Percentiles rank a stretch among this genome's conserved stretches.
Evolutionary conservation across 2,888 invertebrate species (phyloP).

Genomic region (Tortrix viridana): DNA sequence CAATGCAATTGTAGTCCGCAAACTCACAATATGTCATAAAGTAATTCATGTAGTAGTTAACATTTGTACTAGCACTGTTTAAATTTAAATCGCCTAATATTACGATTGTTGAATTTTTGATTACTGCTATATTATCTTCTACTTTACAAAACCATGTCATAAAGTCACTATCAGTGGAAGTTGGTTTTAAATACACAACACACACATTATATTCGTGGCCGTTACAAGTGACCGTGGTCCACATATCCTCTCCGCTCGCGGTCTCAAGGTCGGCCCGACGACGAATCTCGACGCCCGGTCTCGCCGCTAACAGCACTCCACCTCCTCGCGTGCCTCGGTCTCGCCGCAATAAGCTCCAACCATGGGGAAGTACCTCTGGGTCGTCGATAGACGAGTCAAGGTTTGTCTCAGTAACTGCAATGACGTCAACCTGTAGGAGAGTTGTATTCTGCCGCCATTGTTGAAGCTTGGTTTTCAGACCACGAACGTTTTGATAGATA

Average conservation of each 20-base stretch:
- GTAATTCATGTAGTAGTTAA: conserved; percentile 29
- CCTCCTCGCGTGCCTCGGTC: conserved; percentile 33
- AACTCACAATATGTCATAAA: conserved; percentile 32
- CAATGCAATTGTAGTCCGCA: conserved; percentile 23
- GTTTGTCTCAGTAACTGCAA: conserved; percentile 34
- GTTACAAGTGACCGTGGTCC: conserved; percentile 29
- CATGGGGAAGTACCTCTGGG: conserved; percentile 18
- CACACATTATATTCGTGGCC: conserved; percentile 25
- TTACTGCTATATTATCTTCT: conserved; percentile 28
- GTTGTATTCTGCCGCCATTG: conserved; percentile 24
- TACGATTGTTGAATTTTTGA: too few relatives aligned
- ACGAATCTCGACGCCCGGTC: conserved; percentile 20
- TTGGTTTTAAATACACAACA: conserved; percentile 38
- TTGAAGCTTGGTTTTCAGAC: conserved; percentile 36
- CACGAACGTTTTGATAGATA: conserved; percentile 39
- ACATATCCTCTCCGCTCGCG: conserved; percentile 38
- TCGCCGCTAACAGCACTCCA: conserved; percentile 35
- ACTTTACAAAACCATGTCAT: conserved; percentile 35
- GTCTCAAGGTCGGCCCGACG: conserved; percentile 34
- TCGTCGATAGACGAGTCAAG: conserved; percentile 34
- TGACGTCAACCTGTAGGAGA: conserved; percentile 13
- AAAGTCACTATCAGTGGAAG: conserved; percentile 32
- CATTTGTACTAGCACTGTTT: conserved; percentile 24
- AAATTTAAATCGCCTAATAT: conserved; percentile 35
- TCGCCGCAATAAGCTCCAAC: conserved; percentile 38